A percentile compares a stretch with the other conserved stretches of the same genome.
Evolutionary conservation across 2,888 invertebrate genomes (phyloP).

Genomic region (Pyrocoelia pectoralis): DNA sequence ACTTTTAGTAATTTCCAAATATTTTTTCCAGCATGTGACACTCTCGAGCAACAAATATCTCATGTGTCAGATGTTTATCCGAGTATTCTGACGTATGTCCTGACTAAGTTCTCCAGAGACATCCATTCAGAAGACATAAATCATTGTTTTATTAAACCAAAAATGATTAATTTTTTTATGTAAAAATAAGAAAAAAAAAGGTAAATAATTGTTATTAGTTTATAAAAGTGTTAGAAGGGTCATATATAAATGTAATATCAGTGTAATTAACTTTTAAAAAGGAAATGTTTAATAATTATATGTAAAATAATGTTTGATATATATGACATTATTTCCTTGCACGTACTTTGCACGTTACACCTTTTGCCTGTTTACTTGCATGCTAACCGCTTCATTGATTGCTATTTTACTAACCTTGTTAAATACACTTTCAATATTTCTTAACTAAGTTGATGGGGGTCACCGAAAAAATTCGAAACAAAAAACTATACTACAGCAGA

Average conservation of each 20-base stretch:
- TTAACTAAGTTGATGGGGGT: no score
- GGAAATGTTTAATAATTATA: background rate
- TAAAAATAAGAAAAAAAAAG: constrained; percentile 15
- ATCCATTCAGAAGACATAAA: constrained; percentile 24
- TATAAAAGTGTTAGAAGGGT: constrained; percentile 6
- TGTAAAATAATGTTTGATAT: background rate
- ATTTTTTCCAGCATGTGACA: constrained; percentile 35
- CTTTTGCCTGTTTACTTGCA: background rate
- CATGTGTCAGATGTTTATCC: constrained; percentile 29
- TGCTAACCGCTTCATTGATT: background rate
- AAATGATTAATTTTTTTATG: constrained; percentile 18
- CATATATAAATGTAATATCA: constrained; percentile 3
- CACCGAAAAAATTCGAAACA: no score
- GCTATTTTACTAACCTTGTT: background rate
- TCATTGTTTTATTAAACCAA: constrained; percentile 14
- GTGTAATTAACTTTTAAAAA: constrained; percentile 8
- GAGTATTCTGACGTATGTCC: constrained; percentile 22
- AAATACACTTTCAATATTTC: background rate
- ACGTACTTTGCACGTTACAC: constrained; percentile 7
- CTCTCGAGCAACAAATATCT: constrained; percentile 24
- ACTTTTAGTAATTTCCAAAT: constrained; percentile 31
- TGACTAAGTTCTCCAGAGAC: constrained; percentile 25
- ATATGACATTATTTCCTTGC: background rate
- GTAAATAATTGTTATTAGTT: constrained; percentile 21
- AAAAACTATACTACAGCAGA: no score